Base-by-base conservation (phyloP, 1,140 invertebrate species). In the Nasonia longicornis region DNA sequence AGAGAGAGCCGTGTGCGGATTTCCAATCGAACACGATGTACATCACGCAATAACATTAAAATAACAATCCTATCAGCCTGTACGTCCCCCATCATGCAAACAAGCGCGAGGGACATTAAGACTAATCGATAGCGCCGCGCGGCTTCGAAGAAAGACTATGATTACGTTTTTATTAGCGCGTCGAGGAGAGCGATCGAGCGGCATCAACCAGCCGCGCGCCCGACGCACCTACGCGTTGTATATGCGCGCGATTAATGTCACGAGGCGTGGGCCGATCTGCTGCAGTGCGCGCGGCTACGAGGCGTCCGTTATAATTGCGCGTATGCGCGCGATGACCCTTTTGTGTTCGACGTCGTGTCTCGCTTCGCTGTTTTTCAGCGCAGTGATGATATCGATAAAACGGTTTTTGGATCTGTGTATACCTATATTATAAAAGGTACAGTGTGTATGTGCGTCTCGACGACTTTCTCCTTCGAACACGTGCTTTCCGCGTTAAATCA, bases 161-260 rank as follows among this genome's bases (percentile, higher is more conserved):
- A 71, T 71, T 71, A 71, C 35, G 20, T 71, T 71, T 71, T 71
- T 52, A 73, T 73, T 73, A 29, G 22, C 35, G n/a, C 35, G 45
- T 12, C 22, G 71, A 48, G 38, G n/a, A 29, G 7, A 52, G 42
- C 71, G 45, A 8, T 16, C 48, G n/a, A 35, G 26, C 26, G n/a
- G 71, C 42, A 73, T 73, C 71, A 52, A 73, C 52, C 71, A 73
- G 71, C 8, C 26, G 8, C 20, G 70, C 70, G 35, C 70, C 14
- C 42, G 31, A 72, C 70, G 70, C 71, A 73, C 71, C 71, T 48
- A 26, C 48, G 48, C 71, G 66, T 79, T 26, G 22, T 29, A 67
- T 80, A 70, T 72, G 80, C 83, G 31, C 31, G 4, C 31, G 82
- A 84, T 84, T 86, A 85, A 85, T 85, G 84, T 83, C 83, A 85